These are phyloP conservation scores for Narcine bancroftii DNA, from an alignment of 2,113 vertebrate genomes.

Conservation along the genomic window DNA sequence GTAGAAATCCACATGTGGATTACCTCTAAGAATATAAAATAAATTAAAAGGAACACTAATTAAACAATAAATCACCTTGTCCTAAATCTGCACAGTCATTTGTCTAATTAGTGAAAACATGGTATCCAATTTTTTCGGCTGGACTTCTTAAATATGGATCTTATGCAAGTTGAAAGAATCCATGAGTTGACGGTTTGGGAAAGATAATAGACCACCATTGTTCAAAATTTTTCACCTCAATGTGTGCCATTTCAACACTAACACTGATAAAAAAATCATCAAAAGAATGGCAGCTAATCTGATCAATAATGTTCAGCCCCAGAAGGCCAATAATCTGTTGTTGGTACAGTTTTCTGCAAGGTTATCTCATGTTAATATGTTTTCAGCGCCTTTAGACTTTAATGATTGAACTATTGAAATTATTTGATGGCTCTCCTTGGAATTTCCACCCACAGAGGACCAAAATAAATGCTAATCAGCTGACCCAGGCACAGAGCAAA, in stretches of 20 bases:
- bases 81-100: not conserved
- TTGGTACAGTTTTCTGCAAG: not conserved
- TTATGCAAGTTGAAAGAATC: not conserved
- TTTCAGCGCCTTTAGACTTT: not conserved
- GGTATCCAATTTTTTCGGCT: no score
- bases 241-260: not conserved
- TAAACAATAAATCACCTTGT: not conserved
- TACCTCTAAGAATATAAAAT: not conserved
- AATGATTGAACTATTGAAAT: not conserved
- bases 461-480: not conserved
- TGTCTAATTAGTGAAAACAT: not conserved
- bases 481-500: not conserved
- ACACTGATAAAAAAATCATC: not conserved
- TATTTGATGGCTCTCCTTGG: not conserved
- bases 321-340: not conserved
- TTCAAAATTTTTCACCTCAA: not conserved
- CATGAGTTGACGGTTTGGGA: not conserved
- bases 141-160: not conserved
- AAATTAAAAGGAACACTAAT: not conserved
- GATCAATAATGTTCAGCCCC: not conserved
- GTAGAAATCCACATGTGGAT: no score
- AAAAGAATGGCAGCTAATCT: not conserved
- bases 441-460: not conserved
- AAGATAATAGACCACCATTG: no score
- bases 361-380: not conserved